phyloP scores from a whole-genome alignment of 2,113 vertebrate species.

The Cisticola juncidis region DNA sequence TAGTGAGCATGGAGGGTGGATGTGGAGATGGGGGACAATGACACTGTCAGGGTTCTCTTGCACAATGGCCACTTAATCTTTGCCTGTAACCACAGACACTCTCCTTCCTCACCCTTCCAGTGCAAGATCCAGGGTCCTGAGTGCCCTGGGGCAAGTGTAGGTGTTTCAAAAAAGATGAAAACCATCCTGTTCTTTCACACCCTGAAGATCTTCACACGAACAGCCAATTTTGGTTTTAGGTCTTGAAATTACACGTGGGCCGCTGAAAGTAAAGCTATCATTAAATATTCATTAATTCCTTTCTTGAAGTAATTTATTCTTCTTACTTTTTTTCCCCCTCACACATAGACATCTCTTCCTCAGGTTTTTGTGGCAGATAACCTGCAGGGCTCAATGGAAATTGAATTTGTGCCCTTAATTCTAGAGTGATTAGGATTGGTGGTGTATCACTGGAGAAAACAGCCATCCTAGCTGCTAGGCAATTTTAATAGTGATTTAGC shows the following conservation, averaged over 20 bases:
- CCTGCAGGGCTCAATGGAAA: background rate
- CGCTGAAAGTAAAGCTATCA: background rate
- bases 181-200: background rate
- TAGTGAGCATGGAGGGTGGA: background rate
- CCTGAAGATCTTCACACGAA: background rate
- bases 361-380: background rate
- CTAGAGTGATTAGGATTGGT: background rate
- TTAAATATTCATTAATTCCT: background rate
- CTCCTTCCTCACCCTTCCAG: background rate
- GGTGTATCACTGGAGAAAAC: background rate
- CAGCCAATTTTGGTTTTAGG: background rate
- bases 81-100: background rate
- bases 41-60: background rate
- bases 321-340: accelerated
- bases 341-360: background rate
- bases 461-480: background rate
- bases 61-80: background rate
- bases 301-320: background rate
- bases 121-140: background rate
- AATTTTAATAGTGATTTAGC: background rate
- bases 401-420: background rate
- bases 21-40: background rate
- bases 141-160: background rate
- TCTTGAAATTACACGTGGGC: background rate
- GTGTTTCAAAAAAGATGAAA: background rate